Conservation (phyloP, 2,888 invertebrate species). For the Strigamia crassipes region DNA sequence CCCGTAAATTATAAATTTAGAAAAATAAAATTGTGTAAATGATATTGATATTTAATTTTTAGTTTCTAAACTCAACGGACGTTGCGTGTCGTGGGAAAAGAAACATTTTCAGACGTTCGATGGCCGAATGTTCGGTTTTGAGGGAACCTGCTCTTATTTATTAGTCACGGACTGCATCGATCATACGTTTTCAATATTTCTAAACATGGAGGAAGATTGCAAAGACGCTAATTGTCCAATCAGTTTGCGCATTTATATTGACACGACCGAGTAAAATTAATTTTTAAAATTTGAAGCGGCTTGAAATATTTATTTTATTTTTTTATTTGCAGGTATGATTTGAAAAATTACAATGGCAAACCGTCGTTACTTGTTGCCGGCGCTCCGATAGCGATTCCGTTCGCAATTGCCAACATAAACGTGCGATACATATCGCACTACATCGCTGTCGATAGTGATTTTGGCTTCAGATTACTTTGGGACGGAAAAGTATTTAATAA, state of each 20-base stretch:
- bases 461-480: slow-evolving; percentile 68
- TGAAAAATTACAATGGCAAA: slow-evolving; percentile 56
- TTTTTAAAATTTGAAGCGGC: background rate
- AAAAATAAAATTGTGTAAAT: background rate
- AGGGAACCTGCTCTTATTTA: slow-evolving; percentile 81
- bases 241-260: slow-evolving; percentile 69
- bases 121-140: slow-evolving; percentile 77
- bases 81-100: slow-evolving; percentile 88
- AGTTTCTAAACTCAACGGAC: slow-evolving; percentile 60
- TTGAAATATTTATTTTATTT: background rate
- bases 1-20: no score
- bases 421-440: slow-evolving; percentile 73
- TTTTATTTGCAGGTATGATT: slow-evolving; percentile 42
- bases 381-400: slow-evolving; percentile 71
- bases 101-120: slow-evolving; percentile 89
- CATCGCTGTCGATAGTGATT: slow-evolving; percentile 71
- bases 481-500: slow-evolving; percentile 67
- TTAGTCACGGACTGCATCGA: slow-evolving; percentile 72
- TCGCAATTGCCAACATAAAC: slow-evolving; percentile 72
- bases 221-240: slow-evolving; percentile 62
- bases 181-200: slow-evolving; percentile 70
- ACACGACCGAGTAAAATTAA: slow-evolving; percentile 69
- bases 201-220: slow-evolving; percentile 65
- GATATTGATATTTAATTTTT: background rate
- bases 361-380: slow-evolving; percentile 65